Base-by-base conservation (phyloP, 2,797 vertebrate species). In the Chaunax sp. region DNA sequence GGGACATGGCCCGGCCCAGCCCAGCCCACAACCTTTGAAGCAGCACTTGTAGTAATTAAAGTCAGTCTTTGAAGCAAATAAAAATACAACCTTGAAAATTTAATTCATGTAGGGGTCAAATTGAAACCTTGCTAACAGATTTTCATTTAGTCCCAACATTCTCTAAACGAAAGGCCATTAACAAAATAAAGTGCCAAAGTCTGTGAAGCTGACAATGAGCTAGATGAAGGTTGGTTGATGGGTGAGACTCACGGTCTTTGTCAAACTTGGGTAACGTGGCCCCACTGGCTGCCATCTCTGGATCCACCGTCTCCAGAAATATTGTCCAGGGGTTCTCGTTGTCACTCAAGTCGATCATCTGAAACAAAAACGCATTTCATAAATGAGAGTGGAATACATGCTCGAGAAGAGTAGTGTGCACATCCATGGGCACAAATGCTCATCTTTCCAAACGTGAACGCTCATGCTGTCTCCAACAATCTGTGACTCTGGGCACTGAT, bases 241-340 rank as follows among this genome's bases (percentile, higher is more conserved):
- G 2, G 43, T 1, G 0, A 10, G 51, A 94, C 98, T 97, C 92
- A 99, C 98, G 97, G 90, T 99, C 98, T 97, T 99, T 99, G 93
- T 99, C 98, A 83, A 99, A 99, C 92, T 99, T 99, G 86, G 98
- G 97, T 92, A 99, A 94, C 5, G 98, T 98, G 65, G 97, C 96
- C 63, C 97, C 98, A 16, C 96, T 98, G 92, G 97, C 97, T 3
- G 98, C 98, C 96, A 99, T 93, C 92, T 99, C 98, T 33, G 98
- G 96, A 87, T 99, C 98, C 72, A 99, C 98, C 0, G 98, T 99
- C 91, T 99, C 98, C 93, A 99, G 94, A 93, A 99, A 99, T 95
- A 99, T 99, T 92, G 98, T 99, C 98, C 98, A 99, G 15, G 98
- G 98, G 87, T 99, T 99, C 89, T 99, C 98, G 59, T 98, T 99